phyloP scores from a whole-genome alignment of 2,113 vertebrate genomes.

The Pontoporia blainvillei region DNA sequence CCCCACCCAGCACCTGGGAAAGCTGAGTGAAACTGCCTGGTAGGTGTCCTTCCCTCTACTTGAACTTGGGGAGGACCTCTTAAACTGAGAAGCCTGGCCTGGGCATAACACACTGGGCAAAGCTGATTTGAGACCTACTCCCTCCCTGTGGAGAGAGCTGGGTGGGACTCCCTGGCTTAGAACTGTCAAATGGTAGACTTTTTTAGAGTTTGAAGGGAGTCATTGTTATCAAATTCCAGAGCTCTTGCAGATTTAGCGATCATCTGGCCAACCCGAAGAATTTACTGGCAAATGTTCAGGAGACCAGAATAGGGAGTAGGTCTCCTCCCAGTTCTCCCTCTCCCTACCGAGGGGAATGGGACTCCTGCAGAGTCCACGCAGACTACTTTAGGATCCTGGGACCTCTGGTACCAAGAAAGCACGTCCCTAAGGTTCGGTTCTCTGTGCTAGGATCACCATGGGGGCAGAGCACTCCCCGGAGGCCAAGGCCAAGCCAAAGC shows the following conservation, averaged over 20 bases:
- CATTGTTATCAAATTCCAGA: constrained; percentile 63
- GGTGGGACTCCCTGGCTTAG: constrained; percentile 33
- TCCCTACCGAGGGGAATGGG: background rate
- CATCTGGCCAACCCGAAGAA: constrained; percentile 30
- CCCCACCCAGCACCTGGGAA: background rate
- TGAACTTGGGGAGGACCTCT: background rate
- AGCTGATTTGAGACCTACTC: background rate
- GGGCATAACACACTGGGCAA: background rate
- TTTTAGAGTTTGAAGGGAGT: constrained; percentile 50
- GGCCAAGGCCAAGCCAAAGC: background rate
- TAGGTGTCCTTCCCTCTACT: background rate
- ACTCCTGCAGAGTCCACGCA: background rate
- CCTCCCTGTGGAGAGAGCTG: background rate
- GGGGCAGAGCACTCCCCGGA: background rate
- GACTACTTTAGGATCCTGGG: background rate
- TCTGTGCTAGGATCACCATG: background rate
- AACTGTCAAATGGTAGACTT: constrained; percentile 26
- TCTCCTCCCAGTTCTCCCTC: background rate
- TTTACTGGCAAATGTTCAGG: background rate
- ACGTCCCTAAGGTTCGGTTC: background rate
- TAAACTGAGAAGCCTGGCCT: background rate
- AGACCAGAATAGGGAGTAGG: background rate
- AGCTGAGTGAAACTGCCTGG: background rate
- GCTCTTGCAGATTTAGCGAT: constrained; percentile 49
- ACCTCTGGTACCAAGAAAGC: background rate